Percentiles rank a stretch among this genome's conserved stretches.
These are phyloP conservation scores for Aurelia sp. DNA, from an alignment of 30 jellyfish, hydroid and myxozoan genomes.

Conservation along the genomic window DNA sequence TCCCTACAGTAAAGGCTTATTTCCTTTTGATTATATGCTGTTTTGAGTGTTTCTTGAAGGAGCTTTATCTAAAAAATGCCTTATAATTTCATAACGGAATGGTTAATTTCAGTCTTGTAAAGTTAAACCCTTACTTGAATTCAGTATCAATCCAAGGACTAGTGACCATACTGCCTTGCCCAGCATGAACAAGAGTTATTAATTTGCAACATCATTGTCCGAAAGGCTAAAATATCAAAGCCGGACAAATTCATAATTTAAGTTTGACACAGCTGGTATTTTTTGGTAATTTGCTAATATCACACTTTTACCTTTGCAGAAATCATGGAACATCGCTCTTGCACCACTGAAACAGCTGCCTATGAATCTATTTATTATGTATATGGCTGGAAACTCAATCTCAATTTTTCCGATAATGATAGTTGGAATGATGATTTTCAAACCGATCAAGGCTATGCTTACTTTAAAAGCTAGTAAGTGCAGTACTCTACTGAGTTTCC, in stretches of 20 bases:
- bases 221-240: not conserved
- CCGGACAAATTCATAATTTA: not conserved
- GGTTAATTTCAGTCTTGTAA: no score
- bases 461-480: conserved; percentile 80
- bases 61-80: no score
- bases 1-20: no score
- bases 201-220: not conserved
- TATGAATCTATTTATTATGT: conserved; percentile 95
- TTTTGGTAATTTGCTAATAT: not conserved
- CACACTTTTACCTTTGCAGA: conserved; percentile 16
- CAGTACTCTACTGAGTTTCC: not conserved
- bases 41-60: no score
- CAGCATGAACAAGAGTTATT: no score
- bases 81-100: no score
- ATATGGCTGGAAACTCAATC: conserved; percentile 96
- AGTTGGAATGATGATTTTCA: conserved; percentile 96
- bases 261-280: not conserved
- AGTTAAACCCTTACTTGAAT: no score
- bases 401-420: conserved; percentile 97
- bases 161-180: no score
- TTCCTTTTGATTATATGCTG: no score
- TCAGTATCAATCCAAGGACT: no score
- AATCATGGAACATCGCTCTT: conserved; percentile 98
- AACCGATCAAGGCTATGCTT: conserved; percentile 86
- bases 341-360: conserved; percentile 98